Evolutionary conservation across 2,888 invertebrate species (phyloP).

Genomic region (Amphipoea lucens): DNA sequence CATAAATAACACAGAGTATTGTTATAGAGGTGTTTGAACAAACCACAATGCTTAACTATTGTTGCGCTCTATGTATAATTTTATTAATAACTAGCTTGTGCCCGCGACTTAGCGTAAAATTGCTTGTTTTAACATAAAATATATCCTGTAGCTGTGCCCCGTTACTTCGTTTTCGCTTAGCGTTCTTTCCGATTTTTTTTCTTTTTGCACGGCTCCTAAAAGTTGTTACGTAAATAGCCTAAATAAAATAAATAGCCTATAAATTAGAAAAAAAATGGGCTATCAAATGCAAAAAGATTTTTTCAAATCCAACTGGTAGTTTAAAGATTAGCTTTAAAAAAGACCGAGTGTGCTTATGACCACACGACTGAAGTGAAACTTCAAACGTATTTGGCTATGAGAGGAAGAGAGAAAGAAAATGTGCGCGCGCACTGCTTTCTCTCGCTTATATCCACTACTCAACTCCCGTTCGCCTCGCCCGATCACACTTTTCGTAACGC

Average conservation of each 20-base stretch:
- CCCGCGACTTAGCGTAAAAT: background rate
- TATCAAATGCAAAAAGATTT: background rate
- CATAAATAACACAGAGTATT: constrained; percentile 17
- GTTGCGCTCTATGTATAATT: background rate
- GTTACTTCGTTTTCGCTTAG: background rate
- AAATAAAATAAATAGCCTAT: background rate
- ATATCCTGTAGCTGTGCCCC: background rate
- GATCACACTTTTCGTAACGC: no score
- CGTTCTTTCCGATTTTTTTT: background rate
- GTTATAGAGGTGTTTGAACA: background rate
- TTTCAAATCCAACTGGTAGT: no score
- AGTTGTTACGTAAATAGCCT: no score
- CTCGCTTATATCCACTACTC: no score
- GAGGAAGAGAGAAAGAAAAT: no score
- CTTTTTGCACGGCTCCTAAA: background rate
- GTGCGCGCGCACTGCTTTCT: no score
- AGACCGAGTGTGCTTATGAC: no score
- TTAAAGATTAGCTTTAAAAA: background rate
- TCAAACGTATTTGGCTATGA: no score
- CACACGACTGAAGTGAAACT: no score
- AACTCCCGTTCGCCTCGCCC: no score
- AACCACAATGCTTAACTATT: constrained; percentile 13
- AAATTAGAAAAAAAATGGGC: background rate
- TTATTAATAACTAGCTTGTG: no score
- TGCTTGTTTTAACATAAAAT: background rate